A percentile compares a stretch with the other conserved stretches of the same genome.
These are phyloP conservation scores for Pseudomyrmex gracilis DNA, from an alignment of 1,140 invertebrate genomes.

Conservation along the genomic window DNA sequence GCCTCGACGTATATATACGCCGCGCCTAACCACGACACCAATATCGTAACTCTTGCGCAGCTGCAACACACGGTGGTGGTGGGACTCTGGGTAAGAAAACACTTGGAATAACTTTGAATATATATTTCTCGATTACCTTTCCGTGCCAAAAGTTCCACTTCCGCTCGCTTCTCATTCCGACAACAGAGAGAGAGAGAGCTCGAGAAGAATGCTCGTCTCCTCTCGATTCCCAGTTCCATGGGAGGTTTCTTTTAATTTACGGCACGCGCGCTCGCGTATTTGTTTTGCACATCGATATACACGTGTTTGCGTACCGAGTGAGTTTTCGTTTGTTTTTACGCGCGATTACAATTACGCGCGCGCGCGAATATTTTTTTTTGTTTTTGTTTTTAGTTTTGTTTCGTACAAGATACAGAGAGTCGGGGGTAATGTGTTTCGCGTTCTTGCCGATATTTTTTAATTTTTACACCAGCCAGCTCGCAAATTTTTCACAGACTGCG, in stretches of 20 bases:
- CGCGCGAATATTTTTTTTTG: conserved; percentile 1
- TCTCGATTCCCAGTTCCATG: not conserved
- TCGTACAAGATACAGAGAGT: no score
- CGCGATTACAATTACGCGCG: no score
- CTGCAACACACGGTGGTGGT: conserved; percentile 75
- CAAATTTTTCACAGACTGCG: no score
- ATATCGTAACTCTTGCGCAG: conserved; percentile 74
- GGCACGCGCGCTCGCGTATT: no score
- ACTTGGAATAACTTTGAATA: conserved; percentile 75
- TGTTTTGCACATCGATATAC: conserved; percentile 5
- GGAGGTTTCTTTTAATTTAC: conserved; percentile 21
- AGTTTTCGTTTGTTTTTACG: not conserved
- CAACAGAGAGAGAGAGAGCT: not conserved
- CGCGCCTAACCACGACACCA: conserved; percentile 69
- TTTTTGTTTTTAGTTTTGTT: conserved; percentile 15
- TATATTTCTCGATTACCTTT: conserved; percentile 71
- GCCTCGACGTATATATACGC: conserved; percentile 56
- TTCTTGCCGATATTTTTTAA: no score
- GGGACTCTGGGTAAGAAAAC: conserved; percentile 79
- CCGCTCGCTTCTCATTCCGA: not conserved
- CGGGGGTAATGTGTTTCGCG: no score
- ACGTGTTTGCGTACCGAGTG: not conserved
- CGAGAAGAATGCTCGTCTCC: not conserved
- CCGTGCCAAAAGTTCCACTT: conserved; percentile 47
- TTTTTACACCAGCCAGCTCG: no score